Base-by-base conservation (phyloP, 2,888 invertebrate species). In the Hydropsyche betteni region DNA sequence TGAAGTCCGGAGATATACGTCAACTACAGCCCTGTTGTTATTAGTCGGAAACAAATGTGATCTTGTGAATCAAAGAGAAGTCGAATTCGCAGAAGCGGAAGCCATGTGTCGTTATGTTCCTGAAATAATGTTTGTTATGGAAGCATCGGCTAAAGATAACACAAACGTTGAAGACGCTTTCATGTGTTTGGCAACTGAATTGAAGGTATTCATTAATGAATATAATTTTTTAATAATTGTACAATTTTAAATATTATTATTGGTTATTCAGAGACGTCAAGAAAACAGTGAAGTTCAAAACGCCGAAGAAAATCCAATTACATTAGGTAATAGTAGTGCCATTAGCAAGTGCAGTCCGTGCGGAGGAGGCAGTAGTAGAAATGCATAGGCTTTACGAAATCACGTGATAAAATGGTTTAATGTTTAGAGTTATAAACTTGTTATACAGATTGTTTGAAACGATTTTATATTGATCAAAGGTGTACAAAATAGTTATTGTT, bases 31-130 rank as follows among this genome's bases (percentile, higher is more conserved):
- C 44, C 91, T 97, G 79, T 91, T 98, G 78, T 92, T 97, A 58
- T 86, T 98, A 80, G 94, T 98, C 79, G 98, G 98, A 7, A 97
- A 97, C 82, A 97, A 97, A 85, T 94, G 94, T 84, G 97, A 97
- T 84, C 85, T 96, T 81, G 92, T 91, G 76, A 91, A 90, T 34
- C 90, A 93, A 80, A 86, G 96, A 74, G 95, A 95, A 85, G 95
- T 97, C 0, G 93, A 95, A 81, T 90, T 91, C 55, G 92, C 92
- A 80, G 97, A 97, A 84, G 96, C 95, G 0, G 93, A 95, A 83
- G 92, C 93, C 44, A 91, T 96, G 86, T 94, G 95, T 82, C 91
- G 94, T 81, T 94, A 93, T 84, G 91, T 94, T 82, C 94, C 95
- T 33, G 95, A 96, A 87, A 93, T 96, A 70, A 89, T 95, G 83